Evolutionary conservation across 2,113 vertebrate species (phyloP).

Genomic region (Neomonachus schauinslandi): DNA sequence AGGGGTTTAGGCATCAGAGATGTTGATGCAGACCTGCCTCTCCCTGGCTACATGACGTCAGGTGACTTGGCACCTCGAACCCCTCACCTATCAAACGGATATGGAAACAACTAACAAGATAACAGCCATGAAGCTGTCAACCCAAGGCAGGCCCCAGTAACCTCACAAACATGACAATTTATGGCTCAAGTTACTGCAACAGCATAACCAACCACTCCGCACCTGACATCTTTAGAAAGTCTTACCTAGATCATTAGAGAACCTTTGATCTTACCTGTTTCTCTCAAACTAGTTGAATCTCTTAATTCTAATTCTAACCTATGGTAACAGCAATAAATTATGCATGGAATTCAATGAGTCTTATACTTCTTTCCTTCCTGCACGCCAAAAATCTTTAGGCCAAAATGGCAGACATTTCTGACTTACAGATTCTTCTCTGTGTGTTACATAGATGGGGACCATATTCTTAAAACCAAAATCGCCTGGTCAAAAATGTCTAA

Average conservation of each 20-base stretch:
- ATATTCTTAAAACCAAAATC: constrained; percentile 29
- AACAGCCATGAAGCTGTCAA: not conserved
- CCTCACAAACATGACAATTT: not conserved
- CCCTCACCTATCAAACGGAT: not conserved
- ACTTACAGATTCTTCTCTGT: constrained; percentile 34
- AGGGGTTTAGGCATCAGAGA: not conserved
- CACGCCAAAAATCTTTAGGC: constrained; percentile 26
- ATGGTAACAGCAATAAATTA: constrained; percentile 37
- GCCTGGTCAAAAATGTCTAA: not conserved
- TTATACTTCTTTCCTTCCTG: constrained; percentile 34
- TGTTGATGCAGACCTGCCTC: not conserved
- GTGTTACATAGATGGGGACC: not conserved
- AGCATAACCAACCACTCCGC: not conserved
- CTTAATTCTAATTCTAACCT: constrained; percentile 52
- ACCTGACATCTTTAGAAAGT: not conserved
- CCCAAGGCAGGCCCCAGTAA: not conserved
- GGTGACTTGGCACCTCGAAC: not conserved
- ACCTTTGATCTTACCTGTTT: not conserved
- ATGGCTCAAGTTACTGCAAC: not conserved
- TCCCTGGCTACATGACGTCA: not conserved
- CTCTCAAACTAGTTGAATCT: constrained; percentile 4
- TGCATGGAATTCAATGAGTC: constrained; percentile 9
- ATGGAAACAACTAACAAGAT: not conserved
- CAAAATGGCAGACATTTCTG: constrained; percentile 25
- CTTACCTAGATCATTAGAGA: not conserved